Evolutionary conservation across 2,888 invertebrate species (phyloP).

Genomic region (Slavum lentiscoides): DNA sequence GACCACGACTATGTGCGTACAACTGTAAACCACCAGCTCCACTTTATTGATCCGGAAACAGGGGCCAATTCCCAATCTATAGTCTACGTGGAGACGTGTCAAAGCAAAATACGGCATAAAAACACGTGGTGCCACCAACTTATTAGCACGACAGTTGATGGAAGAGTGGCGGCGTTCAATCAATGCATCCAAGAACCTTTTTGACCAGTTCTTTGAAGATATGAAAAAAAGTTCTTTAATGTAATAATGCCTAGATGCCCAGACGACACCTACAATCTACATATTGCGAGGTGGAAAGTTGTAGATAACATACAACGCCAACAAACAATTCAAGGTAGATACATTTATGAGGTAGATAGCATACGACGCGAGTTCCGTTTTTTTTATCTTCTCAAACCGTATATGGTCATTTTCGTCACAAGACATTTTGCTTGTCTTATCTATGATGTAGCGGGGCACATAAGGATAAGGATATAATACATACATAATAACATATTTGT

Average conservation of each 20-base stretch:
- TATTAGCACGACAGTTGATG: not conserved
- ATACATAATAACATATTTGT: too few species aligned
- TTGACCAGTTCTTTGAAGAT: not conserved
- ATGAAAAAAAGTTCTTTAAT: not conserved
- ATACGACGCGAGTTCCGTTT: not conserved
- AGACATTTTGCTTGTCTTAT: too few species aligned
- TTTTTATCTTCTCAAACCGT: too few species aligned
- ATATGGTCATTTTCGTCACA: too few species aligned
- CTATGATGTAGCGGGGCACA: too few species aligned
- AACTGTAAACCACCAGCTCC: conserved; percentile 7
- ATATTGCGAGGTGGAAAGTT: not conserved
- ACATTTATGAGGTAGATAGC: not conserved
- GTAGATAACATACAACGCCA: not conserved
- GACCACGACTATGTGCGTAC: conserved; percentile 6
- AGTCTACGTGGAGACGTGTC: conserved; percentile 1
- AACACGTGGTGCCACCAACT: not conserved
- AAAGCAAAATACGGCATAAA: not conserved
- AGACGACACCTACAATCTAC: not conserved
- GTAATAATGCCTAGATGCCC: not conserved
- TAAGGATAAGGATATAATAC: too few species aligned
- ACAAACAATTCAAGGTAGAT: not conserved
- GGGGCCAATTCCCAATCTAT: not conserved
- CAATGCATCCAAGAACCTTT: not conserved
- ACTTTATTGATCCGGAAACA: not conserved
- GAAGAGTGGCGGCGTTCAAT: not conserved